phyloP scores from a whole-genome alignment of 2,797 vertebrate species.

The Apogon hyalosoma region DNA sequence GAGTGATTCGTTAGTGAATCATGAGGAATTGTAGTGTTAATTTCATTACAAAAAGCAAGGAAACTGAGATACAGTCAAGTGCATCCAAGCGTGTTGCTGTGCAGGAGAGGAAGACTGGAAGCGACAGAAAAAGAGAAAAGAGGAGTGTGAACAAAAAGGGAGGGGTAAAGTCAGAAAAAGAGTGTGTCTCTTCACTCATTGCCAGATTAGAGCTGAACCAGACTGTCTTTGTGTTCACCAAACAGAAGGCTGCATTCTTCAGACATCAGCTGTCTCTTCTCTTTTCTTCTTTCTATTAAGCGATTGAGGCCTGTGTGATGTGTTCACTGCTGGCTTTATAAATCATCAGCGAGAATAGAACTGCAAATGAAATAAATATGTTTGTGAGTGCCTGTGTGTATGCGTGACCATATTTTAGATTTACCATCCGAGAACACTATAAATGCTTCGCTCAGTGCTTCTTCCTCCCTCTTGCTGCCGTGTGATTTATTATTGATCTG shows the following conservation, averaged over 20 bases:
- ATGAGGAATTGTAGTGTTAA: constrained; percentile 54
- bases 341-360: constrained; percentile 23
- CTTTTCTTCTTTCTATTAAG: not conserved
- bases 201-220: constrained; percentile 26
- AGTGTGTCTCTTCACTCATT: constrained; percentile 18
- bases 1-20: constrained; percentile 53
- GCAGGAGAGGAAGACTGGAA: not conserved
- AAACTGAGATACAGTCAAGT: constrained; percentile 4
- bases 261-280: constrained; percentile 29
- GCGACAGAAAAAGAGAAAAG: not conserved
- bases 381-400: constrained; percentile 18
- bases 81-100: constrained; percentile 8
- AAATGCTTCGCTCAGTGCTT: constrained; percentile 56
- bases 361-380: constrained; percentile 39
- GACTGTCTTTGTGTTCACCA: constrained; percentile 32
- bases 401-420: constrained; percentile 54
- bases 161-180: not conserved
- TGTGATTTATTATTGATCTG: constrained; percentile 79
- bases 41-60: constrained; percentile 49
- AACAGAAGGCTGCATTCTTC: constrained; percentile 31
- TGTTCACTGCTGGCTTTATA: constrained; percentile 19
- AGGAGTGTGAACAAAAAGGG: not conserved
- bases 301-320: constrained; percentile 5
- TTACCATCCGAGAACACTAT: constrained; percentile 49
- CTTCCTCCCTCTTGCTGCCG: constrained; percentile 62